These are phyloP conservation scores for Platanista minor DNA, from an alignment of 2,113 vertebrate genomes.

Conservation along the genomic window DNA sequence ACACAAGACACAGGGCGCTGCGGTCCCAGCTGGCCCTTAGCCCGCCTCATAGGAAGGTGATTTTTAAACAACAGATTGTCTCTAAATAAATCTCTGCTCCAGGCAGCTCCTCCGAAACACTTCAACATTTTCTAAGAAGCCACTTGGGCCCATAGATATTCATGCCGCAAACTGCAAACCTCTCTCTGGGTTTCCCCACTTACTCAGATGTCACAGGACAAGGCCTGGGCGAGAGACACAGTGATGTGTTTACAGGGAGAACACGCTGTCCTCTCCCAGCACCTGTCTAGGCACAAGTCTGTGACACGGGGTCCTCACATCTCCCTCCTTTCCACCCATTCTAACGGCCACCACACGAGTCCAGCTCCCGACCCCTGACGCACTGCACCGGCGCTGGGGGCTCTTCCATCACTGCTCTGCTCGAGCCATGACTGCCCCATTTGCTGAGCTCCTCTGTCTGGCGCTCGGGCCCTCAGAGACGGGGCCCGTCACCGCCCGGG, in stretches of 20 bases:
- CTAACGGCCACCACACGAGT: fast-evolving
- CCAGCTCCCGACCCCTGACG: neutral
- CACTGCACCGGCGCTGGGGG: fast-evolving
- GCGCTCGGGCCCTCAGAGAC: neutral
- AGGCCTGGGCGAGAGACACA: neutral
- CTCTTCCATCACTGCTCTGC: neutral
- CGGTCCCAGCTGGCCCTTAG: neutral
- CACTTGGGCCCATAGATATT: neutral
- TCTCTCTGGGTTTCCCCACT: neutral
- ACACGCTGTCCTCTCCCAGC: fast-evolving
- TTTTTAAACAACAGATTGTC: neutral
- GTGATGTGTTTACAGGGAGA: fast-evolving
- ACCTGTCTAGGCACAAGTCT: too few species aligned
- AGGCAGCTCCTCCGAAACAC: neutral
- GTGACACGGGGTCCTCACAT: fast-evolving
- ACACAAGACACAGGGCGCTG: fast-evolving
- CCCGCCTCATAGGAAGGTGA: neutral
- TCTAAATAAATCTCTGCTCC: neutral
- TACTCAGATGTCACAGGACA: neutral
- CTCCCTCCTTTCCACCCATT: neutral
- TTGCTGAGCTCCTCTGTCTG: neutral
- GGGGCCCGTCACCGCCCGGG: neutral
- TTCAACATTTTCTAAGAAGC: neutral
- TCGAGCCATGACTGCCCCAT: neutral
- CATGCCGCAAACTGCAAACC: neutral